Base-by-base conservation (phyloP, 2,888 invertebrate genomes). In the Sturmia bella region DNA sequence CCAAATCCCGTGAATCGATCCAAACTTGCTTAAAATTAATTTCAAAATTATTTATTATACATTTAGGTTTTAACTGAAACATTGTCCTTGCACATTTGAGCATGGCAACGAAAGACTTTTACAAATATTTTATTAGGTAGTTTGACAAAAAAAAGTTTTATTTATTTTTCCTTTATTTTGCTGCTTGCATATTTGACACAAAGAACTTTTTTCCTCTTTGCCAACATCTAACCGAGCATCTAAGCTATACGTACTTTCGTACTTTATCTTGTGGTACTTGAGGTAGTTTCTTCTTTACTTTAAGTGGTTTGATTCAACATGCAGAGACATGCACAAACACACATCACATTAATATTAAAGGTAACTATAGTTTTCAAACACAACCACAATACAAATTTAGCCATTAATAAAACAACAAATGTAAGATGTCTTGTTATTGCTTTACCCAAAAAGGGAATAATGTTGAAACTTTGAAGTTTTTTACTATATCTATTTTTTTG, bases 181-280 rank as follows among this genome's bases (percentile, higher is more conserved):
- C 15, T 37, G 15, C 15, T 54, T 39, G 19, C 21, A 50, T 63
- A 19, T 32, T 45, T 21, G 43, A 66, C 54, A 76, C 48, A 43
- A 41, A 61, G 68, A 72, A 56, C 17, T 56, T 70, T 52, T 61
- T 27, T 19, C 37, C 24, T 61, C 66, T 68, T 69, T 39, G 64
- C 56, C 57, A 77, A 74, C 48, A n/a, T n/a, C 61, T 61, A 80
- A 72, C 80, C 54, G 19, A 66, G 75, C 72, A 59, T 39, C 21
- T 41, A 75, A 80, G 50, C 61, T 79, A 11, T 21, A 41, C 11
- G 5, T 52, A 24, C 45, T 45, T 48, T 66, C 15, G 12, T 59
- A 39, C 41, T 76, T 39, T 54, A 59, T 68, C 41, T 72, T 72
- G 59, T 61, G 70, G 72, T 52, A 48, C 45, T 64, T 72, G 32